Base-by-base conservation (phyloP, 2,113 vertebrate genomes). In the Aptenodytes patagonicus region DNA sequence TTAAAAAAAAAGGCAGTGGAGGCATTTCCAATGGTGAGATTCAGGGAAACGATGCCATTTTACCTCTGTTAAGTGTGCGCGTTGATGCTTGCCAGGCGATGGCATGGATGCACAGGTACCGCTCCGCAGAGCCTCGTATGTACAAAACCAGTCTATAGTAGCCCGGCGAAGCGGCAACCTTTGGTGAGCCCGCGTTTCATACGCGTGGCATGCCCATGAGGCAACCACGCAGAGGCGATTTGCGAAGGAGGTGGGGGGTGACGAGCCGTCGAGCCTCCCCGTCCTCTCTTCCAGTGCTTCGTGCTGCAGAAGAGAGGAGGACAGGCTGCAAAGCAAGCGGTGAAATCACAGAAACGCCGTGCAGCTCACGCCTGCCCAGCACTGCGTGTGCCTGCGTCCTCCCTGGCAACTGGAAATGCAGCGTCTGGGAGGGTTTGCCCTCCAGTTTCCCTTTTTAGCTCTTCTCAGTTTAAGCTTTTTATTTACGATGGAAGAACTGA, bases 181-280 rank as follows among this genome's bases (percentile, higher is more conserved):
- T 40, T 21, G 46, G 24, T 1, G 4, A n/a, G 34, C 22, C 34
- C 3, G 0, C 3, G 1, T 11, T 18, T n/a, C 14, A 2, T 19
- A 12, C 3, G 1, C 0, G 11, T 9, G 52, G 25, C 2, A 0
- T 18, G 29, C 1, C 5, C 1, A 0, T 34, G 38, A 44, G 28
- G 44, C 26, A 55, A 16, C 1, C 12, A 8, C 0, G 2, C 28
- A 6, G 22, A 20, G 36, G 44, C 1, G 7, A 36, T 79, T 28
- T 24, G 44, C 1, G 4, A 28, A 34, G 64, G 40, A 15, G 31
- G 10, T 7, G 21, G 9, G 3, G 13, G 25, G 34, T 8, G 11
- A 26, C 1, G 40, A 58, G 58, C 42, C 1, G 2, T 13, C 0
- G 14, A 32, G 12, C 36, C 19, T 13, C 31, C 22, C 22, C 3